Conservation (phyloP, 2,888 invertebrate species). For the Heliconius ethilla region DNA sequence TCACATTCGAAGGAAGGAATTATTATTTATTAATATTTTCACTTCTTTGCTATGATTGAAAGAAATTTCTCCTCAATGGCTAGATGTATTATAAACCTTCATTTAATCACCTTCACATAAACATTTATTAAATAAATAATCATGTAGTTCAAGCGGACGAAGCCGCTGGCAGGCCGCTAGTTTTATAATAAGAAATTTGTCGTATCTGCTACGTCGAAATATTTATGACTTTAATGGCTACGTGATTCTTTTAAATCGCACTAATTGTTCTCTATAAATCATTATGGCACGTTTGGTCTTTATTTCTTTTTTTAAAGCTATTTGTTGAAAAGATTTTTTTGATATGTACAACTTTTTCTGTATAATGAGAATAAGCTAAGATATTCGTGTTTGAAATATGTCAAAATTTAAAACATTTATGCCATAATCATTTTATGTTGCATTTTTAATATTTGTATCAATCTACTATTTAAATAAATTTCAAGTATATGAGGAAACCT, state of each 20-base stretch:
- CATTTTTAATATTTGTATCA: neutral
- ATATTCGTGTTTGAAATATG: slow-evolving; percentile 9
- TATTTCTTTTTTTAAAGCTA: neutral
- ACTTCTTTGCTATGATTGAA: too few species aligned
- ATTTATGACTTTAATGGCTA: slow-evolving; percentile 64
- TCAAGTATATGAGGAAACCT: too few species aligned
- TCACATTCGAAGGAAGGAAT: too few species aligned
- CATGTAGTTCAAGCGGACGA: too few species aligned
- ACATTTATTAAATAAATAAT: too few species aligned
- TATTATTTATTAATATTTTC: too few species aligned
- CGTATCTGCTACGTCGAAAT: slow-evolving; percentile 53
- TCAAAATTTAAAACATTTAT: neutral
- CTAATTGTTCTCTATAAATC: slow-evolving; percentile 59
- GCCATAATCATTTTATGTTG: neutral
- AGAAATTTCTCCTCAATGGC: too few species aligned
- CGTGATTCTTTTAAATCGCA: slow-evolving; percentile 69
- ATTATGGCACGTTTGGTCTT: slow-evolving; percentile 41
- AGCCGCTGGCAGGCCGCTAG: too few species aligned
- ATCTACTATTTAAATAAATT: neutral
- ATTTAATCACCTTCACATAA: too few species aligned
- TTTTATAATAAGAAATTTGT: neutral
- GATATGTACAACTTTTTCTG: neutral
- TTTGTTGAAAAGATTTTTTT: neutral
- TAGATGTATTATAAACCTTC: too few species aligned
- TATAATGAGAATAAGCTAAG: neutral